A percentile compares a stretch with the other conserved stretches of the same genome.
Conservation (phyloP, 2,888 invertebrate species). For the Lycophotia porphyrea region DNA sequence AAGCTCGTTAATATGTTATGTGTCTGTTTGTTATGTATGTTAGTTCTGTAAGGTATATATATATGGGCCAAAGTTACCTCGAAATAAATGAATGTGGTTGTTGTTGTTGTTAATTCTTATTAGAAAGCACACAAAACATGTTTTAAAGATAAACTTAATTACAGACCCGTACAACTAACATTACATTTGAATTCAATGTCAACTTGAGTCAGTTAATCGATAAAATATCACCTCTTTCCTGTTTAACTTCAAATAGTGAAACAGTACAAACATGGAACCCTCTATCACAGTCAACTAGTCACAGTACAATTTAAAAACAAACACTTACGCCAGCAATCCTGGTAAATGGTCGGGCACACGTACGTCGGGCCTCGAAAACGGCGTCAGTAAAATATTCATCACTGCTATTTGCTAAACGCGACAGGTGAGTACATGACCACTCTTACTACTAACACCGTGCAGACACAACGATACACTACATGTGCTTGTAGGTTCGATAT, state of each 20-base stretch:
- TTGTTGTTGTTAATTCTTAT: no score
- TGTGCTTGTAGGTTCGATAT: conserved; percentile 55
- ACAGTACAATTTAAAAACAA: conserved; percentile 24
- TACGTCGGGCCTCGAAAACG: conserved; percentile 70
- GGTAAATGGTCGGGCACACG: conserved; percentile 69
- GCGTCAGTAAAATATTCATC: conserved; percentile 75
- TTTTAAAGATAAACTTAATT: conserved; percentile 15
- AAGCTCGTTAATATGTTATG: no score
- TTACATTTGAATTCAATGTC: conserved; percentile 24
- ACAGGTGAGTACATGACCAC: conserved; percentile 62
- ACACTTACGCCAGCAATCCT: conserved; percentile 73
- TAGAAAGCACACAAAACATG: background rate
- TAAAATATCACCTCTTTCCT: conserved; percentile 25
- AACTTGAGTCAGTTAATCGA: conserved; percentile 31
- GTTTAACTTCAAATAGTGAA: conserved; percentile 4
- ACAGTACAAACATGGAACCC: conserved; percentile 16
- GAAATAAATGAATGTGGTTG: no score
- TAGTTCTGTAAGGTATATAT: no score
- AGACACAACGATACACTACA: conserved; percentile 32
- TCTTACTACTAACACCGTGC: conserved; percentile 57
- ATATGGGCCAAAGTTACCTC: no score
- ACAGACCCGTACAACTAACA: background rate
- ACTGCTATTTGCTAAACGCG: conserved; percentile 52
- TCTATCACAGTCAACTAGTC: conserved; percentile 7
- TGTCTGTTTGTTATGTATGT: no score